Conservation (phyloP, 2,888 invertebrate species). For the Drosophila histrio region DNA sequence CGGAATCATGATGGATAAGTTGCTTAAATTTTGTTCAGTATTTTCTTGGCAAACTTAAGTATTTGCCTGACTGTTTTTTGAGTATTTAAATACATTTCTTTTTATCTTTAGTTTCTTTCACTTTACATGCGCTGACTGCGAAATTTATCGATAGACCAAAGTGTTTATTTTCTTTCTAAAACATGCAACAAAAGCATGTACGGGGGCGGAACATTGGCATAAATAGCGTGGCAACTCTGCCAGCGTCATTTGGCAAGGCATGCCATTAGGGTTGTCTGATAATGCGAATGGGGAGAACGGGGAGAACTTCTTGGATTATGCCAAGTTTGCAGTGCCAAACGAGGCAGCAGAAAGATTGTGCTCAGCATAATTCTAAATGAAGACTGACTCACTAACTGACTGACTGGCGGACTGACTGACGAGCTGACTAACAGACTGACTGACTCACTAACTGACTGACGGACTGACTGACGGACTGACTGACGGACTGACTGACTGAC, state of each 20-base stretch:
- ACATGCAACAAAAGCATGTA: slow-evolving; percentile 19
- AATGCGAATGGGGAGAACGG: slow-evolving; percentile 28
- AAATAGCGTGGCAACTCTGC: slow-evolving; percentile 33
- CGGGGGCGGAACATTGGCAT: not conserved
- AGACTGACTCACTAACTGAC: slow-evolving; percentile 11
- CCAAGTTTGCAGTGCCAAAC: slow-evolving; percentile 50
- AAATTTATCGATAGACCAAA: slow-evolving; percentile 17
- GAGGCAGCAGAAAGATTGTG: slow-evolving; percentile 16
- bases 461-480: slow-evolving; percentile 10
- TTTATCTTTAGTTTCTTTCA: not conserved
- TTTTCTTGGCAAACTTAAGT: not conserved
- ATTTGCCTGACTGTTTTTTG: not conserved
- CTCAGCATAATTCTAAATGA: slow-evolving; percentile 61
- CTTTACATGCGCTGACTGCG: not conserved
- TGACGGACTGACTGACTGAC: slow-evolving; percentile 8
- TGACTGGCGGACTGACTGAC: no score
- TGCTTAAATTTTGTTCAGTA: no score
- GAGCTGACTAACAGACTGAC: no score
- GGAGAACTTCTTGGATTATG: slow-evolving; percentile 39
- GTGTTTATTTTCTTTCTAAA: slow-evolving; percentile 3
- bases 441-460: slow-evolving; percentile 1
- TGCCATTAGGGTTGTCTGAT: slow-evolving; percentile 29
- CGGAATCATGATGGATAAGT: no score
- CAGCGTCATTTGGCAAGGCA: slow-evolving; percentile 26
- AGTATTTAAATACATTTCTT: not conserved